Conservation (phyloP, 2,797 vertebrate species). For the Pogonophryne albipinna region DNA sequence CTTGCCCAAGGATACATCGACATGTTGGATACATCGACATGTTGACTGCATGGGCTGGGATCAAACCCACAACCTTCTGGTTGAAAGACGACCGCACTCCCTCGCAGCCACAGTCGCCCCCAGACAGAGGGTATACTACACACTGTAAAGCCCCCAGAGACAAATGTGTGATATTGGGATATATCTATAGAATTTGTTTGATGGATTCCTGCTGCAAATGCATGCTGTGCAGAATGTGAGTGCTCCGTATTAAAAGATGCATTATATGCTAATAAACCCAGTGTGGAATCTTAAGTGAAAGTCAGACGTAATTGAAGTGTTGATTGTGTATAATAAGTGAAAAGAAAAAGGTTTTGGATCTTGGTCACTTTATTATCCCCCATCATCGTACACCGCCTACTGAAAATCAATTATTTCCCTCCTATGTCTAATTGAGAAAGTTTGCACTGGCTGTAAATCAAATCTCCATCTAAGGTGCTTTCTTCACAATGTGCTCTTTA, state of each 20-base stretch:
- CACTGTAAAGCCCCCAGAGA: too few species aligned
- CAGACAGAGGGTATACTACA: too few species aligned
- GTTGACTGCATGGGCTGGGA: too few species aligned
- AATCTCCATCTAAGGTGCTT: slow-evolving; percentile 61
- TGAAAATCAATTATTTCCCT: slow-evolving; percentile 76
- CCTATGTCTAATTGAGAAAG: slow-evolving; percentile 69
- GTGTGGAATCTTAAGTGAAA: slow-evolving; percentile 34
- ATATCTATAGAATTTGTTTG: too few species aligned
- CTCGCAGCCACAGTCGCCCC: too few species aligned
- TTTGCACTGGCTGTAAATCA: slow-evolving; percentile 71
- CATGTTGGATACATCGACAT: too few species aligned
- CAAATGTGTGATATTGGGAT: too few species aligned
- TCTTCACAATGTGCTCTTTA: slow-evolving; percentile 71
- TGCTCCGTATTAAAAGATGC: slow-evolving; percentile 45
- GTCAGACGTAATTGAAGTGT: slow-evolving; percentile 27
- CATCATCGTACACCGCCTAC: slow-evolving; percentile 62
- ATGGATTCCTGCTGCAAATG: slow-evolving; percentile 2
- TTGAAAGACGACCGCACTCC: too few species aligned
- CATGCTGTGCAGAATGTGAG: slow-evolving; percentile 9
- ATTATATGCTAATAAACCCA: slow-evolving; percentile 47
- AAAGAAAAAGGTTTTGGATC: slow-evolving; percentile 39
- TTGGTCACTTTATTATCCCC: slow-evolving; percentile 57
- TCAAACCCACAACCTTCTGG: too few species aligned
- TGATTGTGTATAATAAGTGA: slow-evolving; percentile 54
- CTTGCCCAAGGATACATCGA: too few species aligned